A percentile compares a stretch with the other conserved stretches of the same genome.
phyloP scores from a whole-genome alignment of 2,113 vertebrate species.

The Ictalurus punctatus region DNA sequence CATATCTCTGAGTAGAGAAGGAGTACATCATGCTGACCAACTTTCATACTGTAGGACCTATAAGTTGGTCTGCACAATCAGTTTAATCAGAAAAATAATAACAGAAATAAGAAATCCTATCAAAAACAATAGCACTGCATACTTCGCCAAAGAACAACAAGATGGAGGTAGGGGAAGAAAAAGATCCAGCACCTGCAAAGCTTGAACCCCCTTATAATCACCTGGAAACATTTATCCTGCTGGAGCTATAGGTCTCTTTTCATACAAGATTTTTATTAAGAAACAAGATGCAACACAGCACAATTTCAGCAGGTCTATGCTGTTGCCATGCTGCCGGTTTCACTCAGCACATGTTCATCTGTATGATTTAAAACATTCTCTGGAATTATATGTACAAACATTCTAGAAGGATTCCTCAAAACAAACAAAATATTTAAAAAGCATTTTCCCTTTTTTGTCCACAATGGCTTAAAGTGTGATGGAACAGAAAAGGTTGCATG shows the following conservation, averaged over 20 bases:
- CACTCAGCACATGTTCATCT: conserved; percentile 77
- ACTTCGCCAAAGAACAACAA: too few species aligned
- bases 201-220: not conserved
- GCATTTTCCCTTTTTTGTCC: conserved; percentile 53
- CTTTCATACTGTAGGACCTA: not conserved
- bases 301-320: conserved; percentile 81
- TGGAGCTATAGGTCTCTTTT: conserved; percentile 35
- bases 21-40: not conserved
- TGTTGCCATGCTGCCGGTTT: conserved; percentile 85
- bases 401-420: conserved; percentile 60
- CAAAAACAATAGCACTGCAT: not conserved
- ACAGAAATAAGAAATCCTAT: not conserved
- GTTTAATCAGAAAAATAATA: not conserved
- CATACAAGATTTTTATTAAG: conserved; percentile 75
- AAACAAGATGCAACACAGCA: conserved; percentile 78
- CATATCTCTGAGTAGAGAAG: not conserved
- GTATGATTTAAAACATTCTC: conserved; percentile 89
- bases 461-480: conserved; percentile 34
- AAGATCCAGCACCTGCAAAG: not conserved
- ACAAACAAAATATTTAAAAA: conserved; percentile 57
- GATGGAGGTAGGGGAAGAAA: too few species aligned
- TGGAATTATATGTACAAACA: conserved; percentile 89
- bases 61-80: not conserved
- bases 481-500: conserved; percentile 10
- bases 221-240: not conserved